Evolutionary conservation across 2,888 invertebrate species (phyloP), one percentile per base, ranked within the genome.

Genomic region (Agrotis exclamationis): DNA sequence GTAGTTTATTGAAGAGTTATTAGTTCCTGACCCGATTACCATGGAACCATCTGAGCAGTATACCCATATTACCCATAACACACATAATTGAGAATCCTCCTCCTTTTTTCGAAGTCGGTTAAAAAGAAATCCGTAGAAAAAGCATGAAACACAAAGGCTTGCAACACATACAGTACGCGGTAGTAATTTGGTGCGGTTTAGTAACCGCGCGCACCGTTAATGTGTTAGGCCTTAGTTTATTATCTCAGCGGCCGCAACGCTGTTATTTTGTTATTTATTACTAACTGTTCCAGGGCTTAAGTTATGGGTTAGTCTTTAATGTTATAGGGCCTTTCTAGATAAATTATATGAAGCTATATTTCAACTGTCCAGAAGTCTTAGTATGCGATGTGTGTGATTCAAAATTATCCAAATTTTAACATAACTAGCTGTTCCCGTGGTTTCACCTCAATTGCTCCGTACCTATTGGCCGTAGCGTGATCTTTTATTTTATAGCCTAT

Each of bases 161-260:
- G 13, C 18, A 54, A 48, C 14, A 64, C 56, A 72, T 70, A 51
- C 63, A 28, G 72, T 50, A 39, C 6, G 13, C 58, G 44, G 45
- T 18, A 60, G 64, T 57, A 64, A 72, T 60, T 48, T 54, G n/a
- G 39, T 59, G 80, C 51, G 71, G 83, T 60, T 50, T 70, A 57
- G 24, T 70, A 72, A 72, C 63, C 57, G 56, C 50, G 13, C 20
- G n/a, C 63, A 66, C 81, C 70, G 76, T 79, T 82, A 82, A 72
- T 63, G 59, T 69, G 78, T 16, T 60, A 56, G 11, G 24, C 33
- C 51, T 74, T 63, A 60, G 53, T 64, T 75, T 65, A 69, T 75
- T 65, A 69, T 59, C 76, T 63, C 33, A 74, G 39, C 47, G 16
- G 48, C 44, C 48, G 7, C 73, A 69, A 48, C 20, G 67, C 33